phyloP scores from a whole-genome alignment of 2,797 vertebrate species.

The Okamejei kenojei region DNA sequence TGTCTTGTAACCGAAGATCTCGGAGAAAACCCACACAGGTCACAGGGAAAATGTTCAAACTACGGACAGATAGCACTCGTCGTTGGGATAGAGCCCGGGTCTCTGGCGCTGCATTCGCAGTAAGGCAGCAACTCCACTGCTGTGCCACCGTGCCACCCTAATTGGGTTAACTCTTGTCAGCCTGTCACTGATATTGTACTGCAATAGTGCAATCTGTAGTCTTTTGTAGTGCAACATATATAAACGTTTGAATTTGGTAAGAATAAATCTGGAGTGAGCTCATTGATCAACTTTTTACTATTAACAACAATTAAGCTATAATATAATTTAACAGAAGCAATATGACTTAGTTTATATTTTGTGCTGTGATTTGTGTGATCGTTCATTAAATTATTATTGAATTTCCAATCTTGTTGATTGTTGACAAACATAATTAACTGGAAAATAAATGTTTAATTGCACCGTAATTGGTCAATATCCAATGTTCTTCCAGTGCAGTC shows the following conservation, averaged over 20 bases:
- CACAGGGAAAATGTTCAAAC: too few relatives aligned
- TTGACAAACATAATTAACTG: conserved; percentile 33
- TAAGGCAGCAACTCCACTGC: too few relatives aligned
- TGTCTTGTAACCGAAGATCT: too few relatives aligned
- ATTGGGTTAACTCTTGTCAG: not conserved
- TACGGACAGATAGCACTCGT: too few relatives aligned
- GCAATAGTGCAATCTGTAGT: too few relatives aligned
- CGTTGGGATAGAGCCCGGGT: too few relatives aligned
- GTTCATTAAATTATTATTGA: conserved; percentile 23
- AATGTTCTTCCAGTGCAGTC: not conserved
- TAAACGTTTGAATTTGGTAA: not conserved
- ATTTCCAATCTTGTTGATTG: conserved; percentile 27
- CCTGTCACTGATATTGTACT: not conserved
- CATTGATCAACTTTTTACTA: not conserved
- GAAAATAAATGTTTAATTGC: conserved; percentile 25
- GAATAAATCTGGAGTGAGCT: not conserved
- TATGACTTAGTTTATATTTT: not conserved
- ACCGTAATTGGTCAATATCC: not conserved
- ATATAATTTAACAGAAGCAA: not conserved
- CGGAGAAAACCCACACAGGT: too few relatives aligned
- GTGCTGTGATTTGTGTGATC: too few relatives aligned
- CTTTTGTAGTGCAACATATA: too few relatives aligned
- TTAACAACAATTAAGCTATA: not conserved
- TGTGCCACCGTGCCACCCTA: too few relatives aligned
- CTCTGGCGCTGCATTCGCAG: too few relatives aligned